phyloP scores from a whole-genome alignment of 2,797 vertebrate genomes.

The Channallabes apus region DNA sequence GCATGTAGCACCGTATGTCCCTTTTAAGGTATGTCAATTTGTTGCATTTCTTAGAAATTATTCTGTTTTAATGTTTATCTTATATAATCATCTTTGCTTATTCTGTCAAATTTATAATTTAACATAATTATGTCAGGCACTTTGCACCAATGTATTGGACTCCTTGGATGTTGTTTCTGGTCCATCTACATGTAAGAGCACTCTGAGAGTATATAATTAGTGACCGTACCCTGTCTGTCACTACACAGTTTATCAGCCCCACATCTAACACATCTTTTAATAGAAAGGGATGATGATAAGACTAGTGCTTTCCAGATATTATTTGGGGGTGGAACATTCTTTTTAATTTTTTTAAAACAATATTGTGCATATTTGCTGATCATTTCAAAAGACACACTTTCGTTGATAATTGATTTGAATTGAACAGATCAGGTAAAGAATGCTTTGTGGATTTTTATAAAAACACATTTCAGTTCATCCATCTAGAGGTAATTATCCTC shows the following conservation, averaged over 20 bases:
- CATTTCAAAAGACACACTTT: neutral
- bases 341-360: neutral
- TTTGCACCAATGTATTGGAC: neutral
- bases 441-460: neutral
- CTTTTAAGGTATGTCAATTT: neutral
- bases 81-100: slow-evolving; percentile 3
- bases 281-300: neutral
- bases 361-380: neutral
- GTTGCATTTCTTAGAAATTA: neutral
- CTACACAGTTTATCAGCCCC: neutral
- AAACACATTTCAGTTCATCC: neutral
- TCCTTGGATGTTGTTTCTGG: neutral
- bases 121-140: neutral
- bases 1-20: too few species aligned
- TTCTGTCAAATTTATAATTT: neutral
- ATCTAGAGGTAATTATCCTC: neutral
- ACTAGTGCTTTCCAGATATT: neutral
- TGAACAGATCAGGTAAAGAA: neutral
- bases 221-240: neutral
- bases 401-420: neutral
- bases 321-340: neutral
- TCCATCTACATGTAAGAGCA: neutral
- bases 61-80: neutral
- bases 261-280: slow-evolving; percentile 4
- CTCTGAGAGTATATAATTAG: slow-evolving; percentile 11